A percentile compares a stretch with the other conserved stretches of the same genome.
phyloP scores from a whole-genome alignment of 2,888 invertebrate genomes.

The Drosophila mulleri region DNA sequence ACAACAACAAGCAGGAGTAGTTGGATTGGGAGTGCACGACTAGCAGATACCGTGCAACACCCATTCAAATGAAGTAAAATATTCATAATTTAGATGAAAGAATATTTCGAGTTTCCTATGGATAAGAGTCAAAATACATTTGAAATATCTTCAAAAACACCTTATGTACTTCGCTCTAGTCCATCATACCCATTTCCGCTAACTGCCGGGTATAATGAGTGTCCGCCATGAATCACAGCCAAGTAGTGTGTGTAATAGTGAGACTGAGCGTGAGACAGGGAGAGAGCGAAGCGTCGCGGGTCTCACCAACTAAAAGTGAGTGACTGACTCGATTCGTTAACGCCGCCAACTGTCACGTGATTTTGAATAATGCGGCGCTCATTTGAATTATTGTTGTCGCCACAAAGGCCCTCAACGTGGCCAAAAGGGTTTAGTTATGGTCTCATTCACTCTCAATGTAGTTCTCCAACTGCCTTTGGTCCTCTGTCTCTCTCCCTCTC shows the following conservation, averaged over 20 bases:
- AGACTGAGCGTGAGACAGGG: neutral
- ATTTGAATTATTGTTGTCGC: conserved; percentile 77
- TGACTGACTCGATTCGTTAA: conserved; percentile 65
- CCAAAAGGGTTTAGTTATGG: conserved; percentile 47
- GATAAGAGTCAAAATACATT: too few species aligned
- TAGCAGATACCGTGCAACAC: neutral
- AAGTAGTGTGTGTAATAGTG: conserved; percentile 8
- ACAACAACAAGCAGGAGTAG: neutral
- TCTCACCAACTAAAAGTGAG: conserved; percentile 13
- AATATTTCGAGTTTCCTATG: neutral
- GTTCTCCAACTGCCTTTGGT: neutral
- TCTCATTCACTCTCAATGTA: conserved; percentile 1
- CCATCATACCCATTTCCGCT: neutral
- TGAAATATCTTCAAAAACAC: neutral
- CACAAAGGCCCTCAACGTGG: conserved; percentile 38
- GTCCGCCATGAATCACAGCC: conserved; percentile 72
- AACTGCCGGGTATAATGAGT: conserved; percentile 30
- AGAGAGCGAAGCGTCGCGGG: neutral
- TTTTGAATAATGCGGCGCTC: conserved; percentile 75
- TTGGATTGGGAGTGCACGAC: neutral
- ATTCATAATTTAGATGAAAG: neutral
- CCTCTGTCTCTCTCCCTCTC: too few species aligned
- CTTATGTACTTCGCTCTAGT: neutral
- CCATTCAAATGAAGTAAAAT: neutral
- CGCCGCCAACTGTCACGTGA: conserved; percentile 66